Conservation (phyloP, 2,888 invertebrate genomes). For the Parapristionchus giblindavisi region DNA sequence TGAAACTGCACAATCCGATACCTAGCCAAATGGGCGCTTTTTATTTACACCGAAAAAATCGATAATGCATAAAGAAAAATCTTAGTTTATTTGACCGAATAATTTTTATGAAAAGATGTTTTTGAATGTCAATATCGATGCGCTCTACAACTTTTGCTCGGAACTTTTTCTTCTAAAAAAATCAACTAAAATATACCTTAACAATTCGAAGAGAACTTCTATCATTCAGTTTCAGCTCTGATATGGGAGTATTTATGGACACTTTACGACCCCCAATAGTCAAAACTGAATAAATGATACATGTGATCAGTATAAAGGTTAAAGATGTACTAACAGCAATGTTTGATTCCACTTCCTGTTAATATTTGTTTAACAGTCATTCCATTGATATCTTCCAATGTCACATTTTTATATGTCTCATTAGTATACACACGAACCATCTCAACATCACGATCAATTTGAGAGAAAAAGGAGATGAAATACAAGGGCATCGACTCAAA, state of each 20-base stretch:
- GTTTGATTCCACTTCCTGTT: background rate
- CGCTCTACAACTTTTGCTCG: too few species aligned
- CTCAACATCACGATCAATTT: background rate
- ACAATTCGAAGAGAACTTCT: background rate
- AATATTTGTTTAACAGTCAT: conserved; percentile 1
- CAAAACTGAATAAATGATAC: background rate
- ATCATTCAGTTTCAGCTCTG: background rate
- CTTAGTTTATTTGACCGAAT: background rate
- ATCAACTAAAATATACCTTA: too few species aligned
- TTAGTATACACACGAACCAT: conserved; percentile 2
- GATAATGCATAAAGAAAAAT: background rate
- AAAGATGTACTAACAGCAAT: conserved; percentile 13
- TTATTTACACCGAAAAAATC: background rate
- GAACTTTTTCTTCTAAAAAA: too few species aligned
- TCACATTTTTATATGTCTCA: background rate
- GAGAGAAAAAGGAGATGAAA: background rate
- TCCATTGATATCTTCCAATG: background rate
- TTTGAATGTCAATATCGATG: too few species aligned
- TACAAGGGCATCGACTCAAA: background rate
- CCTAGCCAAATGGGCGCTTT: too few species aligned
- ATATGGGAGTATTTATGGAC: background rate
- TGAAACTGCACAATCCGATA: too few species aligned
- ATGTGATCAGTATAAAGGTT: background rate
- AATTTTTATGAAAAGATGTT: too few species aligned
- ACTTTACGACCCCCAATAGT: conserved; percentile 5